These are phyloP conservation scores for Pocillopora meandrina DNA, from an alignment of 92 coral and sea anemone genomes.

Conservation along the genomic window DNA sequence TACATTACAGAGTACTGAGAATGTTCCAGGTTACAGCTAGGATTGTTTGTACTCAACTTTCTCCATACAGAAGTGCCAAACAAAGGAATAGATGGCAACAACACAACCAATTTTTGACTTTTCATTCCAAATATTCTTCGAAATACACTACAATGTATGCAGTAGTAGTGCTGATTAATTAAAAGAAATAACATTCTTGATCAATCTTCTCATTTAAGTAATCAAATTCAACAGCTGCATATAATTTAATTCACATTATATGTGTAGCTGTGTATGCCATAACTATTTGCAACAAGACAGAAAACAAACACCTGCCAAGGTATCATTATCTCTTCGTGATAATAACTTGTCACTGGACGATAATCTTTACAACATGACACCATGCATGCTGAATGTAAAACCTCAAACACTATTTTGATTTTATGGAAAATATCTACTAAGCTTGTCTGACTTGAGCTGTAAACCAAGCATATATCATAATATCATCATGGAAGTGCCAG, in stretches of 20 bases:
- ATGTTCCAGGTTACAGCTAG: no score
- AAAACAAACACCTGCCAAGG: not conserved
- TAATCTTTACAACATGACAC: not conserved
- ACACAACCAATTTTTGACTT: no score
- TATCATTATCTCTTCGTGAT: not conserved
- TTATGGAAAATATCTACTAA: not conserved
- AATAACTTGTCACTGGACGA: not conserved
- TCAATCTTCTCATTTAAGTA: not conserved
- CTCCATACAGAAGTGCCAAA: no score
- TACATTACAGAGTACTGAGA: no score
- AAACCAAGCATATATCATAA: not conserved
- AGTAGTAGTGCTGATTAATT: no score
- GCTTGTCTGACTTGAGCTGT: not conserved
- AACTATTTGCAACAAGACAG: not conserved
- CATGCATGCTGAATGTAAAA: not conserved
- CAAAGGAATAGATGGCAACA: no score
- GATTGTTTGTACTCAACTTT: no score
- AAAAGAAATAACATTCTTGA: no score
- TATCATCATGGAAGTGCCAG: not conserved
- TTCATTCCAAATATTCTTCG: no score
- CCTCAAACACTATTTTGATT: not conserved
- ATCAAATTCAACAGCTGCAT: not conserved
- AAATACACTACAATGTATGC: no score
- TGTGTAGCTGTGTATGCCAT: not conserved
- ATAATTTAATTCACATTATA: not conserved